These are phyloP conservation scores for Mola mola DNA, from an alignment of 2,113 vertebrate species.

Conservation along the genomic window DNA sequence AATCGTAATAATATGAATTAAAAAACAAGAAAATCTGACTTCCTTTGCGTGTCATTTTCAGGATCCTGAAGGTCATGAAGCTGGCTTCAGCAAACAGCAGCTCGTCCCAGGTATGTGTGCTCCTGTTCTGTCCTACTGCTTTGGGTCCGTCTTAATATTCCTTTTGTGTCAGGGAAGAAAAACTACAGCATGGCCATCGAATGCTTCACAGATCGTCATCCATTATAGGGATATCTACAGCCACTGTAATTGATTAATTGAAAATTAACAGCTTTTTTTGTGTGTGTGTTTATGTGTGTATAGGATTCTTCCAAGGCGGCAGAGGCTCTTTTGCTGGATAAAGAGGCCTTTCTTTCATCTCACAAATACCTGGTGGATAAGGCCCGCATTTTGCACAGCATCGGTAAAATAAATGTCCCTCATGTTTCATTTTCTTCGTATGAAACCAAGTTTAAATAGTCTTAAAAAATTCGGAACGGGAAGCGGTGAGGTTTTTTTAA, in stretches of 20 bases:
- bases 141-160: slow-evolving; percentile 35
- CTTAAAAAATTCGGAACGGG: too few relatives aligned
- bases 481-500: slow-evolving; percentile 11
- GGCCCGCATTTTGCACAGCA: slow-evolving; percentile 79
- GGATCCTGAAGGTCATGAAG: slow-evolving; percentile 97
- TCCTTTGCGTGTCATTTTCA: slow-evolving; percentile 49
- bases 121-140: slow-evolving; percentile 14
- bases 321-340: slow-evolving; percentile 87
- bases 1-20: slow-evolving; percentile 1
- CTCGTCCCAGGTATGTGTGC: slow-evolving; percentile 86
- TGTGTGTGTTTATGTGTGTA: slow-evolving; percentile 36
- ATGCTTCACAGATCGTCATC: slow-evolving; percentile 56
- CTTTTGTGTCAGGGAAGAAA: slow-evolving; percentile 47
- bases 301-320: slow-evolving; percentile 85
- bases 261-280: slow-evolving; percentile 54
- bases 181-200: slow-evolving; percentile 44
- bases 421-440: background rate
- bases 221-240: slow-evolving; percentile 59
- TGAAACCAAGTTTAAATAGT: too few relatives aligned
- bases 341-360: slow-evolving; percentile 88
- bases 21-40: background rate
- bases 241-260: slow-evolving; percentile 56
- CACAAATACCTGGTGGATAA: slow-evolving; percentile 92
- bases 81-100: slow-evolving; percentile 87
- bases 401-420: slow-evolving; percentile 78